Evolutionary conservation across 1,140 invertebrate species (phyloP).

Genomic region (Augochlora pura): DNA sequence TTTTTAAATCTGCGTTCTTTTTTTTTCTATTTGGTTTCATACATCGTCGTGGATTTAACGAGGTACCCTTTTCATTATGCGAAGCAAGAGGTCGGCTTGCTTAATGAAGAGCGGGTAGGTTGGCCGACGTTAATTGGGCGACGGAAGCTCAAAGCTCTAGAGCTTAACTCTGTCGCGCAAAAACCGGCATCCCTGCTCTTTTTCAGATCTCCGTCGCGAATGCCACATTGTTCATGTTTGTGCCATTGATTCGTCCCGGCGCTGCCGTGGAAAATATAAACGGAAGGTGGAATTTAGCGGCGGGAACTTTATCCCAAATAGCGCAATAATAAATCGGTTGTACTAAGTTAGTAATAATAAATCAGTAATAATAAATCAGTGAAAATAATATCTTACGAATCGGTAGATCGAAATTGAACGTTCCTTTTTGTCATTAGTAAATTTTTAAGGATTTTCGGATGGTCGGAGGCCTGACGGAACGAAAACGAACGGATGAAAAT

Average conservation of each 20-base stretch:
- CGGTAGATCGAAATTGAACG: too few relatives aligned
- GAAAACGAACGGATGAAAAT: too few relatives aligned
- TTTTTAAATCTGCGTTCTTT: neutral
- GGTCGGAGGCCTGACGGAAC: too few relatives aligned
- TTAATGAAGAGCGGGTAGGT: constrained; percentile 43
- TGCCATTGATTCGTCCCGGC: neutral
- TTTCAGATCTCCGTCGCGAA: constrained; percentile 11
- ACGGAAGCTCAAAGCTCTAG: constrained; percentile 39
- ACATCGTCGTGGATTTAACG: constrained; percentile 42
- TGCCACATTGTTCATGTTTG: constrained; percentile 16
- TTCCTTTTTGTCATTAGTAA: too few relatives aligned
- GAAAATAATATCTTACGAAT: too few relatives aligned
- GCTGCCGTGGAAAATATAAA: neutral
- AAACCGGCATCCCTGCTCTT: constrained; percentile 38
- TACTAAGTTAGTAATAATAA: too few relatives aligned
- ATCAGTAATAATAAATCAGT: too few relatives aligned
- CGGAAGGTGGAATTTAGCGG: neutral
- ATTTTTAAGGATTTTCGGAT: too few relatives aligned
- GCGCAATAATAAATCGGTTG: too few relatives aligned
- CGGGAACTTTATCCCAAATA: too few relatives aligned
- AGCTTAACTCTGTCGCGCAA: constrained; percentile 37
- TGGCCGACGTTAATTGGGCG: constrained; percentile 51
- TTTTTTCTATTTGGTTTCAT: constrained; percentile 7
- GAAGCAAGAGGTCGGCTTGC: constrained; percentile 27
- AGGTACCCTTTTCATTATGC: constrained; percentile 49